phyloP scores from a whole-genome alignment of 2,888 invertebrate genomes.

The Blastobasis lacticolella region DNA sequence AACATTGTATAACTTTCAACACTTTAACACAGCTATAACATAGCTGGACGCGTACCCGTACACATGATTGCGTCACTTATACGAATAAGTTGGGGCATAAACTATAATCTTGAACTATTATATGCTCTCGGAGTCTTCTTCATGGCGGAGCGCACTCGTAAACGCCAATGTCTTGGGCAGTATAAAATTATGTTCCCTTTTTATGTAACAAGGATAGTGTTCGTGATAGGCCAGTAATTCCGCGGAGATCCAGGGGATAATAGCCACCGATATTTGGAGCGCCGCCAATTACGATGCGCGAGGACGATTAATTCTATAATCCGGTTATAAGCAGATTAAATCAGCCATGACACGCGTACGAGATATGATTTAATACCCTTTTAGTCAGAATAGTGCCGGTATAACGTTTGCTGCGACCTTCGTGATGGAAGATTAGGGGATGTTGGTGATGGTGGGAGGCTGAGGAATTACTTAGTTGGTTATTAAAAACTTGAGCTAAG shows the following conservation, averaged over 20 bases:
- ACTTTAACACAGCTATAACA: too few species aligned
- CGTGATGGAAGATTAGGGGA: too few species aligned
- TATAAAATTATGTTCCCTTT: conserved; percentile 9
- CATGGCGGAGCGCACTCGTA: conserved; percentile 4
- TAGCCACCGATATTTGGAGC: conserved; percentile 5
- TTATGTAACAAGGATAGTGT: conserved; percentile 6
- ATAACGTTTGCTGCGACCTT: too few species aligned
- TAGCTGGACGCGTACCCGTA: too few species aligned
- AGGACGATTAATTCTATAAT: conserved; percentile 9
- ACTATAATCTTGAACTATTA: background rate
- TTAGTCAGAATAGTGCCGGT: too few species aligned
- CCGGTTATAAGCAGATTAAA: conserved; percentile 6
- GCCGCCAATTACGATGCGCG: conserved; percentile 8
- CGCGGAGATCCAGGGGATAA: conserved; percentile 4
- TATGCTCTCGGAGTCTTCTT: background rate
- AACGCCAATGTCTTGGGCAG: conserved; percentile 3
- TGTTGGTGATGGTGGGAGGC: too few species aligned
- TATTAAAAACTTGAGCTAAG: too few species aligned
- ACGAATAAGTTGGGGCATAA: background rate
- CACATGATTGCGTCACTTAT: background rate
- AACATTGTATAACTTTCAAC: too few species aligned
- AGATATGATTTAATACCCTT: too few species aligned
- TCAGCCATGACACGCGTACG: background rate
- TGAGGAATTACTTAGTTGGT: too few species aligned
- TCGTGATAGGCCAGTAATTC: conserved; percentile 4